Evolutionary conservation across 2,888 invertebrate species (phyloP), one percentile per base, ranked within the genome.

Genomic region (Chrysomela aeneicollis): DNA sequence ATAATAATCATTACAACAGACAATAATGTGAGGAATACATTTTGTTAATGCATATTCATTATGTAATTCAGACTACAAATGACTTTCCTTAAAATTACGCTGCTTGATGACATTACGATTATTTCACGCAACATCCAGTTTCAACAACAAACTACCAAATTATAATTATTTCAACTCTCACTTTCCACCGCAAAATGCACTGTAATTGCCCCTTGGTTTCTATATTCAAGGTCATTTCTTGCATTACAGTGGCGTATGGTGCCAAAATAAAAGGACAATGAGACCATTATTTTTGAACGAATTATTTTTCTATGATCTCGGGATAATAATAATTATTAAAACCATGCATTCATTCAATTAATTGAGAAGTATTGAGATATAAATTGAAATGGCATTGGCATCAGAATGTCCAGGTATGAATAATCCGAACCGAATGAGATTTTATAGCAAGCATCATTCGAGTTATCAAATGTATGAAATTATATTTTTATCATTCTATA

Each of bases 51-150:
- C 2, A n/a, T 3, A 3, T 2, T 15, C 42, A 42, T 42, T 42
- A 42, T 42, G 15, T 42, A 42, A 42, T 15, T 42, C 1, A 42
- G n/a, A 42, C n/a, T 42, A 42, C 42, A 15, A 42, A 15, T 42
- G 4, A 15, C 42, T 42, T 42, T 15, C 1, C 42, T 42, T 42
- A 42, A 42, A 42, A 42, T 15, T 12, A 42, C 15, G 15, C n/a
- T 42, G 3, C 42, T 42, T 42, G 42, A 15, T 42, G 42, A 42
- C 15, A 42, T n/a, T 4, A 42, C 15, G n/a, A 42, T 42, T 6
- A 42, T 15, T 42, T 42, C 42, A 42, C 42, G 42, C 42, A 42
- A 42, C n/a, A 42, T 42, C 42, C 42, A 42, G 42, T 42, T 42
- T 15, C 15, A 42, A 42, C 42, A 42, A 42, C n/a, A 42, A 42